These are phyloP conservation scores for silkworm (Bombyx mori) DNA, from an alignment of 1,140 invertebrate species.

Conservation along the genomic window ASM3026992v2 NC_085128.1:13896501-13897000, in stretches of 20 bases:
- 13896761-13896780: constrained; percentile 85
- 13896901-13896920: constrained; percentile 83
- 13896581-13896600: constrained; percentile 45
- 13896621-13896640: constrained; percentile 74
- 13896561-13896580: constrained; percentile 53
- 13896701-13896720: constrained; percentile 71
- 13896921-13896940: constrained; percentile 81
- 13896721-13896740: constrained; percentile 37
- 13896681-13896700: constrained; percentile 74
- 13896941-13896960: constrained; percentile 76
- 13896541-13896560: constrained; percentile 44
- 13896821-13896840: constrained; percentile 73
- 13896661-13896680: constrained; percentile 76
- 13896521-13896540: constrained; percentile 54
- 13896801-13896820: constrained; percentile 75
- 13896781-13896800: constrained; percentile 91
- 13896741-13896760: constrained; percentile 77
- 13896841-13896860: constrained; percentile 64
- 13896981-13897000: constrained; percentile 61
- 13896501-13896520: constrained; percentile 46
- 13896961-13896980: constrained; percentile 76
- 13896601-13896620: constrained; percentile 43
- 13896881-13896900: constrained; percentile 57
- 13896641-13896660: constrained; percentile 80
- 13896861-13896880: constrained; percentile 30